Base-by-base conservation (phyloP, 1,140 invertebrate species). In the Rhysida immarginata region DNA sequence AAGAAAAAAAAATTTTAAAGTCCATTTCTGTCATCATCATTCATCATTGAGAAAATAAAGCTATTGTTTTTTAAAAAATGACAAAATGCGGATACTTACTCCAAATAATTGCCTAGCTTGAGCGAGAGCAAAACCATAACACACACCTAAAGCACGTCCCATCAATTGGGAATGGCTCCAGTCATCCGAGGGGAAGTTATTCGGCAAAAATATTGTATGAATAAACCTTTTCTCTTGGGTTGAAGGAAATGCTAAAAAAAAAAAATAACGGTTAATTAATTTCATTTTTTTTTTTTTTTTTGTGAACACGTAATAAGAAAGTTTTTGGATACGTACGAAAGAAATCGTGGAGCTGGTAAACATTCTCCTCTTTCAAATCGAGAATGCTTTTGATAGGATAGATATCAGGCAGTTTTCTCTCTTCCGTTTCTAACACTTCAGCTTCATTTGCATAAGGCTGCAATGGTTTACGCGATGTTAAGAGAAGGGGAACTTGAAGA, bases 61-160 rank as follows among this genome's bases (percentile, higher is more conserved):
- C n/a, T 18, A 53, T 24, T 54, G 27, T 21, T 23, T 23, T 26
- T 46, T 21, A 50, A 52, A 60, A 61, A 54, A 42, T 68, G 72
- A 73, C 29, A 35, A n/a, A n/a, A n/a, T n/a, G 29, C 29, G 16
- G 16, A 35, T 35, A 46, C 44, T 23, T 46, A 78, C 76, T 35
- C 85, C 87, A 72, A 80, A 85, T 62, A 75, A 71, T 62, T 80
- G 75, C 62, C 77, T 79, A 1, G 87, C 87, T 64, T 80, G 81
- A 44, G 78, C 69, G 14, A 78, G 75, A 11, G 85, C 82, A 26
- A 79, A 24, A 18, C 41, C 24, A 24, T 44, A 45, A 26, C 53
- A 54, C 2, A 26, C 74, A 25, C 78, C 76, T 66, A 88, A 86
- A 18, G 80, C 74, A 66, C 88, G 84, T 2, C 85, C 67, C 60